Percentiles rank a stretch among this genome's conserved stretches.
Conservation (phyloP, 2,797 vertebrate species). For the Coregonus sp. region DNA sequence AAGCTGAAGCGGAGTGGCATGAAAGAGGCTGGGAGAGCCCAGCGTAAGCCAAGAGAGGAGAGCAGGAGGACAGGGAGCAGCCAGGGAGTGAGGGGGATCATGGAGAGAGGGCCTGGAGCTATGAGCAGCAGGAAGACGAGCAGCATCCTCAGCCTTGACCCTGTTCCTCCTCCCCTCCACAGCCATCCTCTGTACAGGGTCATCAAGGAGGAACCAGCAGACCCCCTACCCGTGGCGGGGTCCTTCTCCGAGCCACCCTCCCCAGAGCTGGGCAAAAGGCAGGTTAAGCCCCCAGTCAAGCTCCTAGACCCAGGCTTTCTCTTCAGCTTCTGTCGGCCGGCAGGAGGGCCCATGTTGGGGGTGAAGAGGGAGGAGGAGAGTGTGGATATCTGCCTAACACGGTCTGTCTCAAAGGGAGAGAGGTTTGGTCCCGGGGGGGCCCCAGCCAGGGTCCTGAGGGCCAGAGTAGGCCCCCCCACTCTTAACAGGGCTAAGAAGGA, state of each 20-base stretch:
- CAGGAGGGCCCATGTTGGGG: constrained; percentile 59
- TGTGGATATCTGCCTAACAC: constrained; percentile 77
- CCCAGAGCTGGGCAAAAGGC: constrained; percentile 78
- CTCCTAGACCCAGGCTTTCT: constrained; percentile 81
- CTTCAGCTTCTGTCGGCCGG: constrained; percentile 78
- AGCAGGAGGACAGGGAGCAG: constrained; percentile 36
- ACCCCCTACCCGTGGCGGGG: constrained; percentile 69
- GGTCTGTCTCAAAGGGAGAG: constrained; percentile 66
- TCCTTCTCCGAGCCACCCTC: constrained; percentile 66
- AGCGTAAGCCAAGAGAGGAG: constrained; percentile 44
- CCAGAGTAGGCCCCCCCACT: constrained; percentile 43
- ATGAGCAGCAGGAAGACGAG: constrained; percentile 23
- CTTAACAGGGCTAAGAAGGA: constrained; percentile 63
- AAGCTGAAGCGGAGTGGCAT: constrained; percentile 41
- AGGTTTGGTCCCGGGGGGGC: constrained; percentile 44
- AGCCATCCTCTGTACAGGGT: constrained; percentile 75
- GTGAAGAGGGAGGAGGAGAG: constrained; percentile 81
- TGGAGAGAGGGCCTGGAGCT: constrained; percentile 31
- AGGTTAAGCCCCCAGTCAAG: constrained; percentile 82
- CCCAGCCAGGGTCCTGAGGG: constrained; percentile 55
- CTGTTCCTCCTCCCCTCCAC: constrained; percentile 55
- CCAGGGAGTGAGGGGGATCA: constrained; percentile 21
- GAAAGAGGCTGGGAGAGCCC: constrained; percentile 34
- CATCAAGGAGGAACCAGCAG: constrained; percentile 81
- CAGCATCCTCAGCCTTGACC: background rate